Base-by-base conservation (phyloP, 2,888 invertebrate species). In the Macropis europaea region DNA sequence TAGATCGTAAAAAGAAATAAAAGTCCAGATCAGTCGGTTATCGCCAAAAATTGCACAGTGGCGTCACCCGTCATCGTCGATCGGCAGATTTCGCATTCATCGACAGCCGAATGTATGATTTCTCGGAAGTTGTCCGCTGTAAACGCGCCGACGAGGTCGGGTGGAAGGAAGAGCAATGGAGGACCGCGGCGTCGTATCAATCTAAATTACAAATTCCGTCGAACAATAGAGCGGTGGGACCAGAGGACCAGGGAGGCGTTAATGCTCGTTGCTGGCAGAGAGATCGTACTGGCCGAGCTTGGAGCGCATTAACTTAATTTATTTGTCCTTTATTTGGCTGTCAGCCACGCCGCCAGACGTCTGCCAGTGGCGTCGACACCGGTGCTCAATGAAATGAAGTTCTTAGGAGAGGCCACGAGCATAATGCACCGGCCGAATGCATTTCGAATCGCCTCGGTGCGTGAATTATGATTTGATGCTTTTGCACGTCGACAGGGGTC, bases 181-280 rank as follows among this genome's bases (percentile, higher is more conserved):
- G 79, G 71, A 76, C 66, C 82, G 80, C 74, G 79, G 75, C 73
- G 77, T 84, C 85, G 86, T 88, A 88, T 88, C 89, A 89, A 89
- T 89, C 89, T 89, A 89, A 89, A 89, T 89, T 88, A 89, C 88
- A 88, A 88, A 88, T 89, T 88, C 88, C 89, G 87, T 84, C 83
- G 87, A 83, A 88, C 88, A 88, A 88, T 88, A 72, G 83, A 71
- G 40, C 47, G 67, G 71, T n/a, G 77, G 47, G 53, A 56, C 63
- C 61, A 42, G 60, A 59, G 67, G 76, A 57, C 70, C 70, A 57
- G 61, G 61, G 75, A 72, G 76, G 76, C 78, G 71, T 79, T 75
- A 76, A 78, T 76, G 66, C 76, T 52, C 54, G 61, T 48, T 43
- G 56, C 43, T 57, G 53, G 66, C 43, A 62, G 76, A 53, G 72